These are phyloP conservation scores for Mesembrinibis cayennensis DNA, from an alignment of 2,113 vertebrate species.

Conservation along the genomic window DNA sequence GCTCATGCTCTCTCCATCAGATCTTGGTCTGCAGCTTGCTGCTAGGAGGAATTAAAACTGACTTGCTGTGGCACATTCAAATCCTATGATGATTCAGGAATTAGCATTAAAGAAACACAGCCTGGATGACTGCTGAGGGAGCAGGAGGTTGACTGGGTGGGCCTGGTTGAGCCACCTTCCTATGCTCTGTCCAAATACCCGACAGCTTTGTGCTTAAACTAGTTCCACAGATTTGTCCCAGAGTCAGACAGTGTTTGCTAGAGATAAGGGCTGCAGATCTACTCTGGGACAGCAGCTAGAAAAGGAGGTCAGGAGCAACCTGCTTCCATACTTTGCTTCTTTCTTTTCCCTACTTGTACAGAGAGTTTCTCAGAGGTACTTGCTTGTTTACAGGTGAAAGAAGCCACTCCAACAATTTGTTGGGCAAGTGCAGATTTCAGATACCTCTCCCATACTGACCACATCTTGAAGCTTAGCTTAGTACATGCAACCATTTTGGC, in stretches of 20 bases:
- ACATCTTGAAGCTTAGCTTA: neutral
- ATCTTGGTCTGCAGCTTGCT: conserved; percentile 8
- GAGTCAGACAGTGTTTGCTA: neutral
- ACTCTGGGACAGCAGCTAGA: neutral
- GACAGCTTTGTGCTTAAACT: neutral
- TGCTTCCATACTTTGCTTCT: neutral
- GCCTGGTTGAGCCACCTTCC: neutral
- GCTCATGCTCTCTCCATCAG: neutral
- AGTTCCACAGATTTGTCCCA: neutral
- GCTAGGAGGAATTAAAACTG: conserved; percentile 20
- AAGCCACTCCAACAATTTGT: neutral
- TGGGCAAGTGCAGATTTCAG: neutral
- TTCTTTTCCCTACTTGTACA: neutral
- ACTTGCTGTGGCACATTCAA: conserved; percentile 35
- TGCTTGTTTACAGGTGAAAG: neutral
- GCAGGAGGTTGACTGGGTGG: neutral
- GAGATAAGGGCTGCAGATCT: neutral
- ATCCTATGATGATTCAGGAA: neutral
- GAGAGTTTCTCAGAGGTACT: neutral
- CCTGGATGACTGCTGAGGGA: neutral
- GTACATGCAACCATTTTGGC: neutral
- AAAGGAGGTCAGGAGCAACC: neutral
- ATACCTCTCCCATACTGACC: neutral
- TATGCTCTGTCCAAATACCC: neutral
- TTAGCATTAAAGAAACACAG: conserved; percentile 4